A percentile compares a stretch with the other conserved stretches of the same genome.
Evolutionary conservation across 2,113 vertebrate genomes (phyloP).

Genomic region (Vidua macroura): DNA sequence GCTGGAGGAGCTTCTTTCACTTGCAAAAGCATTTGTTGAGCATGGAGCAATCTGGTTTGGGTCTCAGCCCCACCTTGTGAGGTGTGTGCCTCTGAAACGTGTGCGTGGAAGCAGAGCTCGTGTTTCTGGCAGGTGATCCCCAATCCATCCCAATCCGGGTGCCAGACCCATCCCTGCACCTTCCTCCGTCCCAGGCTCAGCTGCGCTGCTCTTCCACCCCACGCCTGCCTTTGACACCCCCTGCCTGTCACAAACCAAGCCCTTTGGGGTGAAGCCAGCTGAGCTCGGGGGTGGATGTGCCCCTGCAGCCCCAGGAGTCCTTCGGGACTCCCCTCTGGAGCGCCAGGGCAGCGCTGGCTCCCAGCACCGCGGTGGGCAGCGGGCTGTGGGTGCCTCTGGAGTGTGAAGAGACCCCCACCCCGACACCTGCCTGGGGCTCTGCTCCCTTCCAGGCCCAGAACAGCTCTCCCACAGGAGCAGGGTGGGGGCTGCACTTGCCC

Average conservation of each 20-base stretch:
- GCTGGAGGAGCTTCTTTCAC: neutral
- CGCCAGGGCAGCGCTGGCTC: neutral
- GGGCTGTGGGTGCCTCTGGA: neutral
- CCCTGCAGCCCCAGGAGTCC: neutral
- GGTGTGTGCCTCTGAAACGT: accelerated
- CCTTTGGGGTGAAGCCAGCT: neutral
- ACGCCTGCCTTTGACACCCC: neutral
- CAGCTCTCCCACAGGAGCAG: neutral
- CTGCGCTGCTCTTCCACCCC: neutral
- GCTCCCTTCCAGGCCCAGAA: accelerated
- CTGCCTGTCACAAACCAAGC: neutral
- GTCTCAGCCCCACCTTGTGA: accelerated
- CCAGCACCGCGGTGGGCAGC: accelerated
- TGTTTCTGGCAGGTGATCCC: neutral
- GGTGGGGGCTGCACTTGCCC: neutral
- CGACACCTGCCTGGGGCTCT: neutral
- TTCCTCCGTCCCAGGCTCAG: too few relatives aligned
- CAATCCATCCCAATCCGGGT: accelerated
- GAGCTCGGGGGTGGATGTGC: accelerated
- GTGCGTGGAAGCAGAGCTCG: neutral
- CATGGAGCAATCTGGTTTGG: accelerated
- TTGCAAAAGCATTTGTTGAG: neutral
- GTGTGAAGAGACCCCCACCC: accelerated
- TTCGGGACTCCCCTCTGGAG: neutral
- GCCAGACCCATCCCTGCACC: neutral